Evolutionary conservation across 2,888 invertebrate species (phyloP).

Genomic region (Sinelater perroti): DNA sequence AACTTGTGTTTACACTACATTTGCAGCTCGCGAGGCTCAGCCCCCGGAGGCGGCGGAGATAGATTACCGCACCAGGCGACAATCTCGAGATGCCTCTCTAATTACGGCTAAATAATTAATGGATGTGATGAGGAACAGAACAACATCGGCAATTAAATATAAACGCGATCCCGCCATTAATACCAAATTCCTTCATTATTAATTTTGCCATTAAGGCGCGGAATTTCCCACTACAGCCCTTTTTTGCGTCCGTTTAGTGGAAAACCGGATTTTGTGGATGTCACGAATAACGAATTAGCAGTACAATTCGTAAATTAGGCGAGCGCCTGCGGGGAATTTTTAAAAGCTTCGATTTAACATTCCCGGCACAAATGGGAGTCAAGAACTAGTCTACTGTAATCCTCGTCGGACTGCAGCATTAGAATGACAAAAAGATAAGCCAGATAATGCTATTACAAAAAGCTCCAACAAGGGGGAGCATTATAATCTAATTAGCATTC

Average conservation of each 20-base stretch:
- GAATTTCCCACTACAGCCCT: conserved; percentile 18
- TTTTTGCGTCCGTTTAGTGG: no score
- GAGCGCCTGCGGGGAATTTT: not conserved
- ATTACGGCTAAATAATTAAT: conserved; percentile 54
- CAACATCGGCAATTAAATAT: conserved; percentile 47
- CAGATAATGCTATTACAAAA: conserved; percentile 56
- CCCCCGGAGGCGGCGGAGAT: conserved; percentile 46
- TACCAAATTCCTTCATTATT: conserved; percentile 32
- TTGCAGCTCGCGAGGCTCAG: conserved; percentile 48
- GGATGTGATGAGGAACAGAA: conserved; percentile 41
- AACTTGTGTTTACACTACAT: conserved; percentile 59
- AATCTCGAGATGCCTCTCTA: conserved; percentile 49
- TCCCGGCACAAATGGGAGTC: conserved; percentile 19
- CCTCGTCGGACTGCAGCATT: conserved; percentile 48
- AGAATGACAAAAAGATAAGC: conserved; percentile 50
- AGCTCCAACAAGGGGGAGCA: conserved; percentile 45
- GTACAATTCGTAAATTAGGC: conserved; percentile 3
- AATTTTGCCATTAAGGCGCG: conserved; percentile 24
- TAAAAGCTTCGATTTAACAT: conserved; percentile 9
- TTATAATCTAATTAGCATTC: conserved; percentile 41
- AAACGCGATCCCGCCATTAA: conserved; percentile 39
- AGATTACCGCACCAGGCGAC: conserved; percentile 50
- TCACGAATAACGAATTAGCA: conserved; percentile 3
- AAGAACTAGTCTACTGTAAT: conserved; percentile 32
- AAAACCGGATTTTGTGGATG: no score